These are phyloP conservation scores for Cryptotermes secundus DNA, from an alignment of 1,140 invertebrate genomes.

Conservation along the genomic window DNA sequence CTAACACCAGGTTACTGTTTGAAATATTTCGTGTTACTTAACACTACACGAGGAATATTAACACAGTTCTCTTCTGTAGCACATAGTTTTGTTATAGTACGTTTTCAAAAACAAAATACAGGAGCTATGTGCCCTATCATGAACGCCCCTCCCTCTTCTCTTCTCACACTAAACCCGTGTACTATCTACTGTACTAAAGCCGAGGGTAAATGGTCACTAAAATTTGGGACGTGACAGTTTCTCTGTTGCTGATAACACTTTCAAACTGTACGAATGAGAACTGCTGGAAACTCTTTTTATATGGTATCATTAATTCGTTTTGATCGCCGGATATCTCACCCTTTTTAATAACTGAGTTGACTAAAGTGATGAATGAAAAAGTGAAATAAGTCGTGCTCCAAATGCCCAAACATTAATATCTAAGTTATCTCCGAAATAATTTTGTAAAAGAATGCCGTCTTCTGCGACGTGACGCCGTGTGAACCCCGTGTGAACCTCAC, in stretches of 20 bases:
- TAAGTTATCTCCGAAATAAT: too few species aligned
- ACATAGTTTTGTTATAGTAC: neutral
- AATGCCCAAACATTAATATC: too few species aligned
- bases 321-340: constrained; percentile 10
- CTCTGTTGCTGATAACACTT: constrained; percentile 19
- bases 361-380: neutral
- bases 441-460: too few species aligned
- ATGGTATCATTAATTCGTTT: constrained; percentile 17
- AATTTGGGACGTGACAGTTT: constrained; percentile 13
- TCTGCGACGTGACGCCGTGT: too few species aligned
- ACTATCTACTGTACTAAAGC: neutral
- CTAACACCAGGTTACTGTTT: too few species aligned
- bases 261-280: neutral
- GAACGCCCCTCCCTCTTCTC: neutral
- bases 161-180: neutral
- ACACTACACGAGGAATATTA: neutral
- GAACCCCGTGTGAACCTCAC: too few species aligned
- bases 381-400: neutral
- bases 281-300: neutral
- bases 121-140: neutral
- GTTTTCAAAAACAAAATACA: neutral
- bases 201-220: neutral
- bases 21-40: neutral
- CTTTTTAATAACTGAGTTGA: neutral
- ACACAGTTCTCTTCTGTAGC: neutral